Base-by-base conservation (phyloP, 1,140 invertebrate genomes). In the Atta cephalotes region DNA sequence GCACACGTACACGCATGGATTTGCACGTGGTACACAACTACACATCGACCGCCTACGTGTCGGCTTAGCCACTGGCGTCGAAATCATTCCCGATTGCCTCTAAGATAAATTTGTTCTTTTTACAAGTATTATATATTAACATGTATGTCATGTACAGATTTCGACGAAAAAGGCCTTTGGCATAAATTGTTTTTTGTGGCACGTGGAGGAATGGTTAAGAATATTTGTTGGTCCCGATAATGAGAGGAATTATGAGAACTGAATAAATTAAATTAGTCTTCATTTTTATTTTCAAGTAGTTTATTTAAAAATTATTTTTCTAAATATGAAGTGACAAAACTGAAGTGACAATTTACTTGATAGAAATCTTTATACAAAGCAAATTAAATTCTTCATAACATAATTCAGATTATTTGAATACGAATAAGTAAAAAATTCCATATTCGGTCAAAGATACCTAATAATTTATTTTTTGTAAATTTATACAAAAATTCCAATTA, bases 21-120 rank as follows among this genome's bases (percentile, higher is more conserved):
- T 85, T 80, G 81, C 81, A 89, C 74, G 81, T 89, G 63, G 28
- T 12, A 63, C 31, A 35, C 31, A 6, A 35, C 31, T 35, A 35
- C 74, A 63, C 87, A 56, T 66, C 78, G 87, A 78, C 88, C 86
- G 80, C 86, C 89, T 92, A 89, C 87, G 90, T 89, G 88, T 85
- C 87, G 78, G 87, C 86, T 89, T 92, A 91, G 80, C 76, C 88
- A 91, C 84, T 89, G 90, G 89, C 90, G 89, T 88, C 87, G 71
- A 68, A 66, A 53, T 60, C 39, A 85, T 74, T 72, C 35, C 21
- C 25, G n/a, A 39, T 10, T 74, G 10, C 39, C 39, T 65, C 12
- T 3, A 82, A n/a, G 53, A 16, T 49, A 25, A 25, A 31, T n/a
- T 58, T 56, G 12, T n/a, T n/a, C 21, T 3, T 28, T 45, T 70